phyloP scores from a whole-genome alignment of 2,888 invertebrate species.

The Aricia artaxerxes region DNA sequence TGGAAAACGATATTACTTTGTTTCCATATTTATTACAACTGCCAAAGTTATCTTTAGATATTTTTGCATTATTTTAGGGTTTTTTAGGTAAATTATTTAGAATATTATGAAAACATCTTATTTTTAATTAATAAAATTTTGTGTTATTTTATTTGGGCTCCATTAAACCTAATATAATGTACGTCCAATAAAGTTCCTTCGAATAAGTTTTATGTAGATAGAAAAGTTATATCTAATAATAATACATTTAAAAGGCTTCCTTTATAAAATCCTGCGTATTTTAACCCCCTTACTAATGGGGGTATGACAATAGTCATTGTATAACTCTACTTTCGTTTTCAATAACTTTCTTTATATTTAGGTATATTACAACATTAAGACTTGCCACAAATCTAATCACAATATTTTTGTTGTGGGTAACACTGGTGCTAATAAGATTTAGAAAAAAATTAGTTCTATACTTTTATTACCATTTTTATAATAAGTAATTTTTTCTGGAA shows the following conservation, averaged over 20 bases:
- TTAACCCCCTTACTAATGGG: too few relatives aligned
- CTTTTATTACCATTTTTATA: constrained; percentile 6
- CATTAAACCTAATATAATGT: neutral
- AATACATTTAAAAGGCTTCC: neutral
- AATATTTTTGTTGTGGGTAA: constrained; percentile 15
- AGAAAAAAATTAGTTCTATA: neutral
- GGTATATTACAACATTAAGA: neutral
- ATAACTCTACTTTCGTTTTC: neutral
- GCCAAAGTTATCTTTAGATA: constrained; percentile 2
- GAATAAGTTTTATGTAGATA: neutral
- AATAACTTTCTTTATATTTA: neutral
- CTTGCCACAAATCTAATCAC: constrained; percentile 16
- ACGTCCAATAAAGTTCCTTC: constrained; percentile 24
- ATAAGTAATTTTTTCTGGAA: constrained; percentile 3
- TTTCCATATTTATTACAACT: neutral
- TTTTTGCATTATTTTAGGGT: neutral
- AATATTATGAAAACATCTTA: neutral
- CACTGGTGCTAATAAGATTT: constrained; percentile 17
- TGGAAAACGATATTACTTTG: neutral
- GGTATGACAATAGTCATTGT: neutral
- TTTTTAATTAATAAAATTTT: neutral
- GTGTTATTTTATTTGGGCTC: neutral
- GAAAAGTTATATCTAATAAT: neutral
- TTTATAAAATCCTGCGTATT: neutral
- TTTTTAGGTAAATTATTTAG: too few relatives aligned